Conservation (phyloP, 2,888 invertebrate species). For the Synergus gifuensis region DNA sequence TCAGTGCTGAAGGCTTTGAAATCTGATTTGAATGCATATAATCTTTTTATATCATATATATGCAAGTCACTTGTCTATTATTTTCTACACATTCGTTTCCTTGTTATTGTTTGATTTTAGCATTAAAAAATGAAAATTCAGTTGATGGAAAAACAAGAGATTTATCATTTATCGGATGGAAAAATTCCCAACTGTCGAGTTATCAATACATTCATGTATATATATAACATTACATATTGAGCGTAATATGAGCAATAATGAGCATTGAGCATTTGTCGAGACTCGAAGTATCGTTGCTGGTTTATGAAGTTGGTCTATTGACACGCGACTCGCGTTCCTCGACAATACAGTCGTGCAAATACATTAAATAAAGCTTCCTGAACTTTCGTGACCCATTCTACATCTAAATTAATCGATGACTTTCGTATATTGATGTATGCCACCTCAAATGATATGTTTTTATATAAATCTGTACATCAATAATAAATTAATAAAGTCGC, state of each 20-base stretch:
- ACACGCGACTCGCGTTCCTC: conserved; percentile 28
- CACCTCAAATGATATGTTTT: background rate
- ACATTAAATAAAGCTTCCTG: conserved; percentile 16
- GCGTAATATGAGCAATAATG: background rate
- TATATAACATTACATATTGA: conserved; percentile 2
- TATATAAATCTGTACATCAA: background rate
- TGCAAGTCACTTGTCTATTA: too few species aligned
- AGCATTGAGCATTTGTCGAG: background rate
- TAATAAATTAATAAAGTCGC: background rate
- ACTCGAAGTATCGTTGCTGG: background rate
- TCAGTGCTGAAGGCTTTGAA: too few species aligned
- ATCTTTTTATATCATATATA: too few species aligned
- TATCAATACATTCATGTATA: background rate
- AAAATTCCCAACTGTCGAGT: conserved; percentile 4
- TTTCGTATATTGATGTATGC: conserved; percentile 5
- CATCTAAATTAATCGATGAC: conserved; percentile 27
- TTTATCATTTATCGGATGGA: conserved; percentile 19
- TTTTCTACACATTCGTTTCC: background rate
- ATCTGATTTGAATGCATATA: too few species aligned
- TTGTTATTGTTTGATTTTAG: background rate
- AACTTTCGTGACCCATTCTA: conserved; percentile 27
- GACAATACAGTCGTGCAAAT: conserved; percentile 11
- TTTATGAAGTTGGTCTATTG: conserved; percentile 17
- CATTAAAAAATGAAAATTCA: background rate
- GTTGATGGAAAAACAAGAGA: conserved; percentile 3